These are phyloP conservation scores for Zaprionus lachaisei DNA, from an alignment of 1,140 invertebrate genomes.

Conservation along the genomic window DNA sequence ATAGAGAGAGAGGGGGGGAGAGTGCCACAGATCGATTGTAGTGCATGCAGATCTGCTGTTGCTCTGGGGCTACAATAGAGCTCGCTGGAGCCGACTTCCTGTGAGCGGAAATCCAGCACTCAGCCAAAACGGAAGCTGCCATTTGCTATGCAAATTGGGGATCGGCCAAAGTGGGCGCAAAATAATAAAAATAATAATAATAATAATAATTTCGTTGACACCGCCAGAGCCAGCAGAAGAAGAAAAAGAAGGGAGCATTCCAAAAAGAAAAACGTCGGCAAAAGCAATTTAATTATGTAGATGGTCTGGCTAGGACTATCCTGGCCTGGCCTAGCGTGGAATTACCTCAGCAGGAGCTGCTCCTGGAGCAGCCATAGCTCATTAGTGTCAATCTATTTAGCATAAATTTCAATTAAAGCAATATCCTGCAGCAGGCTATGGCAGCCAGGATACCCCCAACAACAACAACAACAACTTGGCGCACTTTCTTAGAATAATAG, in stretches of 20 bases:
- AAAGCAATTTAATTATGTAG: conserved; percentile 68
- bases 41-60: conserved; percentile 32
- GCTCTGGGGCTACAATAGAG: not conserved
- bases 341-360: conserved; percentile 29
- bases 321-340: not conserved
- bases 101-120: conserved; percentile 58
- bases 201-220: conserved; percentile 78
- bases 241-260: not conserved
- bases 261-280: conserved; percentile 16
- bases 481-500: conserved; percentile 62
- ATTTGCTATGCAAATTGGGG: conserved; percentile 75
- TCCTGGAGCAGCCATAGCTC: conserved; percentile 67
- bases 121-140: conserved; percentile 62
- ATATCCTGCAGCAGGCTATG: conserved; percentile 71
- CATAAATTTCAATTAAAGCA: conserved; percentile 83
- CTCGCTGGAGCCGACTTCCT: conserved; percentile 48
- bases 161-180: conserved; percentile 29
- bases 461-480: conserved; percentile 49
- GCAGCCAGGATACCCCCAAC: conserved; percentile 26
- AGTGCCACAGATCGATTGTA: conserved; percentile 30
- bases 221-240: not conserved
- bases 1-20: not conserved
- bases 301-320: conserved; percentile 37
- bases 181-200: conserved; percentile 31
- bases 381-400: conserved; percentile 83